These are phyloP conservation scores for Scaptomyza parva DNA, from an alignment of 2,888 invertebrate species.

Conservation along the genomic window DNA sequence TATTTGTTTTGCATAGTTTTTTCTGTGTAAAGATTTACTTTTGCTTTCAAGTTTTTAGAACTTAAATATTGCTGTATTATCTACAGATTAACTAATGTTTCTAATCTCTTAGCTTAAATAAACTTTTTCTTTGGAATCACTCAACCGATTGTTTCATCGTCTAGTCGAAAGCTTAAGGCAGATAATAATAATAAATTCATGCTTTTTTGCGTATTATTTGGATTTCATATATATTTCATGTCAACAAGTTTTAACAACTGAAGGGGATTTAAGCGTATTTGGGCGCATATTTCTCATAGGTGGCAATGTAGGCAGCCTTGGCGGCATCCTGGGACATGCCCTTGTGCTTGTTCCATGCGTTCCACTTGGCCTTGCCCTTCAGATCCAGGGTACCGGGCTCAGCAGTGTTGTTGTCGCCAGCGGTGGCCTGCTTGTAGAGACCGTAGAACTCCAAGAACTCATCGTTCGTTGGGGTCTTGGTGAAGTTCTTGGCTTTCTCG, in stretches of 20 bases:
- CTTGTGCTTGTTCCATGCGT: slow-evolving; percentile 94
- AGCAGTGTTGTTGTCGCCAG: slow-evolving; percentile 92
- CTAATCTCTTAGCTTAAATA: not conserved
- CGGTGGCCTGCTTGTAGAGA: slow-evolving; percentile 93
- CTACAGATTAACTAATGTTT: not conserved
- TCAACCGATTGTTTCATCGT: too few relatives aligned
- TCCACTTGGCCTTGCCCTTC: slow-evolving; percentile 97
- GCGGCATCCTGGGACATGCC: slow-evolving; percentile 92
- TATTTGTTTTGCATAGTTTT: too few relatives aligned
- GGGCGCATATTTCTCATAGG: slow-evolving; percentile 87
- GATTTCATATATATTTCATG: slow-evolving; percentile 37
- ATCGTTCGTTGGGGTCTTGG: slow-evolving; percentile 90
- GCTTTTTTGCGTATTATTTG: not conserved
- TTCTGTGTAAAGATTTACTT: too few relatives aligned
- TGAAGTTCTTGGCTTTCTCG: slow-evolving; percentile 90
- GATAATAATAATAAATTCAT: too few relatives aligned
- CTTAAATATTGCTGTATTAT: too few relatives aligned
- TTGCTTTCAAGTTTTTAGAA: too few relatives aligned
- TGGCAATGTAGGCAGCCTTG: slow-evolving; percentile 91
- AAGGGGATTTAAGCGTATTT: slow-evolving; percentile 85
- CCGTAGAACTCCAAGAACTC: slow-evolving; percentile 94
- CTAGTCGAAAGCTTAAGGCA: too few relatives aligned
- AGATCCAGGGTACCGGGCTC: slow-evolving; percentile 94
- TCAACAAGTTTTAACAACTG: slow-evolving; percentile 8
- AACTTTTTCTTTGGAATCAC: not conserved